Evolutionary conservation across 2,888 invertebrate genomes (phyloP).

Genomic region (Heliconius cydno): DNA sequence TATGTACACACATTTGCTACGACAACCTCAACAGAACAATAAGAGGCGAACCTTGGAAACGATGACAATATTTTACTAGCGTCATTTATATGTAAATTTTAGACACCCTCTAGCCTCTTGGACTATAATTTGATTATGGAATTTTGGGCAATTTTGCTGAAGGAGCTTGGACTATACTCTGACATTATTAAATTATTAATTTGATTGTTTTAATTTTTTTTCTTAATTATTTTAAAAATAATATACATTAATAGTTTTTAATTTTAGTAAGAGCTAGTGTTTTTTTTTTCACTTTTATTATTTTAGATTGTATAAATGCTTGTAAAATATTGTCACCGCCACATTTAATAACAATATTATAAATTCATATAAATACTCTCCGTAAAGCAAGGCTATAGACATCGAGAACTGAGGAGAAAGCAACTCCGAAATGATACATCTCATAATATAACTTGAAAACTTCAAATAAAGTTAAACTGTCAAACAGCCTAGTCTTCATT

Average conservation of each 20-base stretch:
- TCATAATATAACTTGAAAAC: conserved; percentile 40
- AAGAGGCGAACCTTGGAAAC: conserved; percentile 48
- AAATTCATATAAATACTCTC: conserved; percentile 61
- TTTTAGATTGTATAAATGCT: conserved; percentile 13
- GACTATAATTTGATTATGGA: conserved; percentile 12
- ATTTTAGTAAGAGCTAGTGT: background rate
- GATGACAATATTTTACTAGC: conserved; percentile 60
- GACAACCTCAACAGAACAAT: conserved; percentile 39
- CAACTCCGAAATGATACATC: conserved; percentile 45
- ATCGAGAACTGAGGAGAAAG: conserved; percentile 38
- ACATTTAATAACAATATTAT: conserved; percentile 62
- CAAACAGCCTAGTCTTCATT: conserved; percentile 74
- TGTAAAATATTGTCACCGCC: conserved; percentile 54
- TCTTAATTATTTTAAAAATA: background rate
- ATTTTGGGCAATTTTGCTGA: background rate
- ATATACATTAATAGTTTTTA: background rate
- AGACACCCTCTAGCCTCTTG: conserved; percentile 1
- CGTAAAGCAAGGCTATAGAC: conserved; percentile 65
- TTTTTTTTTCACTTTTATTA: background rate
- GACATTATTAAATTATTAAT: too few relatives aligned
- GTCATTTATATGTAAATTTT: background rate
- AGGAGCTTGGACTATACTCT: background rate
- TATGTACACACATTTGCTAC: conserved; percentile 72
- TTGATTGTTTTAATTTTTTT: too few relatives aligned
- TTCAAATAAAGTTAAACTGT: conserved; percentile 62